A percentile compares a stretch with the other conserved stretches of the same genome.
phyloP scores from a whole-genome alignment of 1,140 invertebrate genomes.

The Himalopsyche phryganea region DNA sequence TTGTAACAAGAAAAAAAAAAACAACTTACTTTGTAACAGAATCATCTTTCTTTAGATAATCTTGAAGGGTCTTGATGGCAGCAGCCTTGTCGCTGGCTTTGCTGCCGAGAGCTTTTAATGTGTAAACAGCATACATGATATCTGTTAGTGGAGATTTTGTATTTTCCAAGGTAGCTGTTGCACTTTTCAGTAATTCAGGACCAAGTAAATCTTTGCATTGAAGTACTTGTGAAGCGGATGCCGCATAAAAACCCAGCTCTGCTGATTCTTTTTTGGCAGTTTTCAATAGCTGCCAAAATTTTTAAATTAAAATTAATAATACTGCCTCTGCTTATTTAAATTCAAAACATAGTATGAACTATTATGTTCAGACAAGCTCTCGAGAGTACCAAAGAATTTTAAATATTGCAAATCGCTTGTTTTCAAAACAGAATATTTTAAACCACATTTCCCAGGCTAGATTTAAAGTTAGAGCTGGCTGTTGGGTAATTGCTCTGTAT shows the following conservation, averaged over 20 bases:
- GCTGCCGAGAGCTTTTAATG: slow-evolving; percentile 46
- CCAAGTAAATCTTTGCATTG: slow-evolving; percentile 43
- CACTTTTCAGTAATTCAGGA: slow-evolving; percentile 39
- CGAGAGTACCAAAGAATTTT: too few species aligned
- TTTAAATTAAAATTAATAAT: too few species aligned
- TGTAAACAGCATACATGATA: slow-evolving; percentile 43
- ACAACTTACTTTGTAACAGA: slow-evolving; percentile 62
- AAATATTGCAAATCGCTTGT: too few species aligned
- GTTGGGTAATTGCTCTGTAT: too few species aligned
- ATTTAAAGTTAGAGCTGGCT: too few species aligned
- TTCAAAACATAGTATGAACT: too few species aligned
- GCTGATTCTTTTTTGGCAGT: slow-evolving; percentile 24
- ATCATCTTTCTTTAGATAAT: slow-evolving; percentile 73
- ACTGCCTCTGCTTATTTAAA: background rate
- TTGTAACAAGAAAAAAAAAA: slow-evolving; percentile 17
- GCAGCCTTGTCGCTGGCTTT: slow-evolving; percentile 51
- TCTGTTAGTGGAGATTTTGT: slow-evolving; percentile 43
- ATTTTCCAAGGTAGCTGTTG: slow-evolving; percentile 41
- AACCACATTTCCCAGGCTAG: too few species aligned
- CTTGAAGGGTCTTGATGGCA: slow-evolving; percentile 63
- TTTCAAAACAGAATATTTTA: too few species aligned
- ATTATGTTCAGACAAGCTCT: too few species aligned
- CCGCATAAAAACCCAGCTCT: slow-evolving; percentile 46
- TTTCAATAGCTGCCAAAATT: background rate
- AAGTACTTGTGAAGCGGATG: slow-evolving; percentile 40